Percentiles rank a stretch among this genome's conserved stretches.
These are phyloP conservation scores for Aspidiotus rigidus DNA, from an alignment of 2,888 invertebrate species.

Conservation along the genomic window DNA sequence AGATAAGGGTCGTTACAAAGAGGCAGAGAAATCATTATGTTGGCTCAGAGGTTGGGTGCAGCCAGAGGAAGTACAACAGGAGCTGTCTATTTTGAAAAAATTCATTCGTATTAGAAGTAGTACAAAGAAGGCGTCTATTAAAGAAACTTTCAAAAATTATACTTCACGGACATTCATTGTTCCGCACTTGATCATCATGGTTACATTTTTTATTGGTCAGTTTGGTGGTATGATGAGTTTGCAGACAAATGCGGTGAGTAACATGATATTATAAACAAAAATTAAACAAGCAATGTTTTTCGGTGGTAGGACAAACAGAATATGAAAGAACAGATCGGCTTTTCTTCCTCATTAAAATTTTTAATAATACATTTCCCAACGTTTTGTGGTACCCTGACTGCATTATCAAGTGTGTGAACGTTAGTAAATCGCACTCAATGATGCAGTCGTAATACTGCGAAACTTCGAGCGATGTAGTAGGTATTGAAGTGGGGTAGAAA, in stretches of 20 bases:
- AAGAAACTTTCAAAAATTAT: slow-evolving; percentile 36
- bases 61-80: slow-evolving; percentile 52
- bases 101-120: slow-evolving; percentile 33
- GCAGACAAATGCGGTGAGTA: slow-evolving; percentile 44
- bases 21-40: slow-evolving; percentile 59
- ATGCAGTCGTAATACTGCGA: too few relatives aligned
- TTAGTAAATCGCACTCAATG: too few relatives aligned
- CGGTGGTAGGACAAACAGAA: too few relatives aligned
- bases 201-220: slow-evolving; percentile 61
- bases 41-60: slow-evolving; percentile 73
- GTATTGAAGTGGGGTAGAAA: too few relatives aligned
- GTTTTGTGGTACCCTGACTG: too few relatives aligned
- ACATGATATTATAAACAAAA: too few relatives aligned
- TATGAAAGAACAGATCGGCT: too few relatives aligned
- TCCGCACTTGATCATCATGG: slow-evolving; percentile 58
- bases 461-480: too few relatives aligned
- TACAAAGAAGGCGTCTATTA: slow-evolving; percentile 33
- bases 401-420: too few relatives aligned
- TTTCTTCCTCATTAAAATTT: too few relatives aligned
- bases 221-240: slow-evolving; percentile 68
- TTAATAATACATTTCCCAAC: too few relatives aligned
- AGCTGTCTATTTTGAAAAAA: slow-evolving; percentile 41
- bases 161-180: slow-evolving; percentile 51
- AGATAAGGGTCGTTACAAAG: slow-evolving; percentile 52
- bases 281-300: too few relatives aligned